Percentiles rank a stretch among this genome's conserved stretches.
phyloP scores from a whole-genome alignment of 2,888 invertebrate species.

The Myathropa florea region DNA sequence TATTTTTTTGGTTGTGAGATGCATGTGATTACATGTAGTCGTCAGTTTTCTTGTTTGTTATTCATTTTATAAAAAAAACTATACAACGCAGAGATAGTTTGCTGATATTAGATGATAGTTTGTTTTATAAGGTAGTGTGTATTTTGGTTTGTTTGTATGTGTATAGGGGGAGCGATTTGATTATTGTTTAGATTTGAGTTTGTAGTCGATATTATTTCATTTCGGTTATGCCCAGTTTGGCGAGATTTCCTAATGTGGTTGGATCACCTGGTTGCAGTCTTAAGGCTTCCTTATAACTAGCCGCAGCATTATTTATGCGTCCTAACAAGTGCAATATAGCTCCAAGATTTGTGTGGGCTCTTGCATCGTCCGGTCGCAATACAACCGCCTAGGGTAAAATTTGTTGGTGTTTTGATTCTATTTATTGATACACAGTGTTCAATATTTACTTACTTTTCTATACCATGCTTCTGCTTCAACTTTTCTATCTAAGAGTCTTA shows the following conservation, averaged over 20 bases:
- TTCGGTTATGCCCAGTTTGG: slow-evolving; percentile 83
- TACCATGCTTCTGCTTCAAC: slow-evolving; percentile 94
- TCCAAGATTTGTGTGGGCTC: slow-evolving; percentile 96
- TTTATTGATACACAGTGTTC: neutral
- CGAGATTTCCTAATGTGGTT: slow-evolving; percentile 93
- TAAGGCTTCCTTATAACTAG: slow-evolving; percentile 92
- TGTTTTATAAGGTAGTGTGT: slow-evolving; percentile 45
- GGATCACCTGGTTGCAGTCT: slow-evolving; percentile 93
- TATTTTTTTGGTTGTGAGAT: slow-evolving; percentile 44
- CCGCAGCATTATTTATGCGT: slow-evolving; percentile 92
- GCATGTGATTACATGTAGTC: slow-evolving; percentile 14
- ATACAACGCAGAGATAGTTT: slow-evolving; percentile 64
- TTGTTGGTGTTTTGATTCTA: neutral
- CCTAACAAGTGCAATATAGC: slow-evolving; percentile 97
- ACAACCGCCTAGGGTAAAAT: slow-evolving; percentile 78
- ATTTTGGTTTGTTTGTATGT: slow-evolving; percentile 27
- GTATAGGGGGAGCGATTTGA: slow-evolving; percentile 52
- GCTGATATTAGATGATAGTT: slow-evolving; percentile 63
- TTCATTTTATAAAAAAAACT: slow-evolving; percentile 49
- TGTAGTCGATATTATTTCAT: slow-evolving; percentile 72
- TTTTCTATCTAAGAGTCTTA: slow-evolving; percentile 90
- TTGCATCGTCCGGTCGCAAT: slow-evolving; percentile 87
- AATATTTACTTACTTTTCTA: slow-evolving; percentile 83
- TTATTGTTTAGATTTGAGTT: slow-evolving; percentile 45
- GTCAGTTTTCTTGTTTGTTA: slow-evolving; percentile 20